phyloP scores from a whole-genome alignment of 1,140 invertebrate species.

The Aleiodes sp. region DNA sequence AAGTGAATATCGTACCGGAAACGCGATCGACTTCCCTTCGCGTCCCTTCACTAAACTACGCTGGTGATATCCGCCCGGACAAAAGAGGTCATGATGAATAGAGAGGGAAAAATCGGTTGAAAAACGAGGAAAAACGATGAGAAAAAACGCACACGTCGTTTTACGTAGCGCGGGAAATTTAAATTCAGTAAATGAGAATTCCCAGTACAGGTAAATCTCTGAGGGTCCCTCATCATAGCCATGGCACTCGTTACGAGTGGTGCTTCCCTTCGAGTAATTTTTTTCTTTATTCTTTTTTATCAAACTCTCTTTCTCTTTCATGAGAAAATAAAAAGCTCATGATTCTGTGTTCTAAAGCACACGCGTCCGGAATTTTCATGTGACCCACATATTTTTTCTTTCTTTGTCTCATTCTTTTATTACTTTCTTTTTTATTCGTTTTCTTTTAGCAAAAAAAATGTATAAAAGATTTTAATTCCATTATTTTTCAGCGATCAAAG shows the following conservation, averaged over 20 bases:
- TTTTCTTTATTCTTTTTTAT: background rate
- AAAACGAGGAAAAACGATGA: background rate
- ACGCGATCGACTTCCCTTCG: background rate
- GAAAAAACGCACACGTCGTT: constrained; percentile 1
- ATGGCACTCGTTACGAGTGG: background rate
- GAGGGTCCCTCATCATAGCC: too few species aligned
- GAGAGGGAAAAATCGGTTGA: background rate
- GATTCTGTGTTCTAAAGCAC: constrained; percentile 1
- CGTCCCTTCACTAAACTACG: too few species aligned
- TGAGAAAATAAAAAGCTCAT: background rate
- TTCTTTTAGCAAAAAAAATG: too few species aligned
- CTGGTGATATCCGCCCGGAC: background rate
- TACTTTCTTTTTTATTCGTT: background rate
- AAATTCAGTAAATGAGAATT: background rate
- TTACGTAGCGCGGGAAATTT: too few species aligned
- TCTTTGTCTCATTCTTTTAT: background rate
- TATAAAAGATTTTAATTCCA: background rate
- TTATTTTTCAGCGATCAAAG: background rate
- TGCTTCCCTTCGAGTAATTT: background rate
- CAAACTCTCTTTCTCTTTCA: background rate
- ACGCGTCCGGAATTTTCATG: background rate
- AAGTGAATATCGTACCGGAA: background rate
- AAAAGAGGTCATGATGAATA: background rate
- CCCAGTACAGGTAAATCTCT: too few species aligned
- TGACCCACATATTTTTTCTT: constrained; percentile 18